These are phyloP conservation scores for Pipistrellus pygmaeus DNA, from an alignment of 2,797 vertebrate genomes.

Conservation along the genomic window DNA sequence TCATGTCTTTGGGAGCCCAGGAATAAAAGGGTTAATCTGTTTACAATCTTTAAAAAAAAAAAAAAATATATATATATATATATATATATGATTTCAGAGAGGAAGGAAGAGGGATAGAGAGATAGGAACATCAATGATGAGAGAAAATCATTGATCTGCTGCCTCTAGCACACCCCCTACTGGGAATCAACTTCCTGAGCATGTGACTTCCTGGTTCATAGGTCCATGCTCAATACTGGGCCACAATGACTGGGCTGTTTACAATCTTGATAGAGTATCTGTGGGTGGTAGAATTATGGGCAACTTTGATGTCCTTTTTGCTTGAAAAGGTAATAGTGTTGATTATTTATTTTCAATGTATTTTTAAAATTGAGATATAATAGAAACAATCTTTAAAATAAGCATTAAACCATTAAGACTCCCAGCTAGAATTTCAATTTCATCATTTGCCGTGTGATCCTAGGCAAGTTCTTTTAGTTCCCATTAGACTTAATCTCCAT, in stretches of 20 bases:
- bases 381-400: not conserved
- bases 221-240: no score
- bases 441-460: not conserved
- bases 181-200: no score
- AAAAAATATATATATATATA: no score
- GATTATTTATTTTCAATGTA: not conserved
- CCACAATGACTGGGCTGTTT: not conserved
- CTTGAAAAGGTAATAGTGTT: not conserved
- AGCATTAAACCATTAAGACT: slow-evolving; percentile 2
- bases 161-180: no score
- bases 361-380: slow-evolving; percentile 27
- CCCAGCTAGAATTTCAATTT: not conserved
- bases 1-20: not conserved
- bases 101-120: no score
- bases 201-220: no score
- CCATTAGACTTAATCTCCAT: not conserved
- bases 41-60: not conserved
- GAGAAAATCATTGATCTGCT: no score
- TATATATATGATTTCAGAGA: no score
- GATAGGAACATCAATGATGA: no score
- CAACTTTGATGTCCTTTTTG: not conserved
- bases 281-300: not conserved
- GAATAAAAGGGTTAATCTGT: not conserved
- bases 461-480: not conserved
- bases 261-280: not conserved